Evolutionary conservation across 2,888 invertebrate genomes (phyloP).

Genomic region (Stenichneumon culpator): DNA sequence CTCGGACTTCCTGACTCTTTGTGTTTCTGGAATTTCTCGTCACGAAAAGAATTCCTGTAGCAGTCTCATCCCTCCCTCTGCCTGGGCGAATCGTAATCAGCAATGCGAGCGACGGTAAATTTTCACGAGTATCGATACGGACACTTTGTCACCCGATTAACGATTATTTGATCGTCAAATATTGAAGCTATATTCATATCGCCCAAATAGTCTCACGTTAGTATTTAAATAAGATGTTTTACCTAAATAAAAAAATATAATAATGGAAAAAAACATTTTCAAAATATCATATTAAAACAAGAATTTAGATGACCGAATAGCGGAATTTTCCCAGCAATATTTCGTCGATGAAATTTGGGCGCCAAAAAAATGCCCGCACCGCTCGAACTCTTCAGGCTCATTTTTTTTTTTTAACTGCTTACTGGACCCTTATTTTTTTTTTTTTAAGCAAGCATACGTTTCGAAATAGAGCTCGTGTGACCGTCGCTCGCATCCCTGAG

Average conservation of each 20-base stretch:
- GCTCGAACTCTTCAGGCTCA: neutral
- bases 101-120: neutral
- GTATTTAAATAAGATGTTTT: neutral
- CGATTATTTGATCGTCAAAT: neutral
- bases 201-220: too few relatives aligned
- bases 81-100: neutral
- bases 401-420: neutral
- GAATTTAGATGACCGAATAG: neutral
- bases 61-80: slow-evolving; percentile 29
- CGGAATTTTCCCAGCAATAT: neutral
- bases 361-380: too few relatives aligned
- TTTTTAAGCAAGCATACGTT: neutral
- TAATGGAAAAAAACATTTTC: neutral
- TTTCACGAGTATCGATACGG: neutral
- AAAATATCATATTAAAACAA: neutral
- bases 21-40: neutral
- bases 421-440: neutral
- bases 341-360: neutral
- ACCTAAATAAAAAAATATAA: neutral
- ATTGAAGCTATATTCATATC: neutral
- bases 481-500: neutral
- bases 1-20: neutral
- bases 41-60: neutral
- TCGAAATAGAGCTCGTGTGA: neutral
- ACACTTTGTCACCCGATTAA: neutral